Conservation (phyloP, 2,113 vertebrate genomes). For the Gymnorhina tibicen region DNA sequence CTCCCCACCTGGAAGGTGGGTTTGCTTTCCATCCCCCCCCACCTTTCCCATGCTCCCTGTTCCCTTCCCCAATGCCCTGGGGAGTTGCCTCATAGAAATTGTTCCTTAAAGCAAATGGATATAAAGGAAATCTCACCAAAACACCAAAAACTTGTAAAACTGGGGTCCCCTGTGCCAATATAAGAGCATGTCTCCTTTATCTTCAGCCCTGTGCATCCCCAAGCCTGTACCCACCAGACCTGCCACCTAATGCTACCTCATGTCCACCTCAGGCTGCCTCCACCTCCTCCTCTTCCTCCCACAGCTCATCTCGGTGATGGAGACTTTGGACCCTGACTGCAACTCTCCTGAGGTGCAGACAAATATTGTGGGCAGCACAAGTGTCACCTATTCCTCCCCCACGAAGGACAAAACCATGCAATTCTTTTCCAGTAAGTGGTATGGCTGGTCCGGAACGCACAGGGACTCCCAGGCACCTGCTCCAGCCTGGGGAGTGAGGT, state of each 20-base stretch:
- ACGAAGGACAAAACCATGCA: neutral
- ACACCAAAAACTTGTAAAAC: neutral
- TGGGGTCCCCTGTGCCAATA: neutral
- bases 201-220: neutral
- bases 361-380: neutral
- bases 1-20: neutral
- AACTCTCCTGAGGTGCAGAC: neutral
- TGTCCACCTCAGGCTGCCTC: neutral
- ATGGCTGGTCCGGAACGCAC: neutral
- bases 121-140: neutral
- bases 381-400: neutral
- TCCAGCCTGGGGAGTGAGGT: neutral
- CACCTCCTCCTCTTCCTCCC: neutral
- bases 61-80: neutral
- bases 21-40: neutral
- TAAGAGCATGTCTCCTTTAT: neutral
- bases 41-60: neutral
- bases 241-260: neutral
- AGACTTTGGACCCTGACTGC: neutral
- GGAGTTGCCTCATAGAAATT: neutral
- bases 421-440: neutral
- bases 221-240: neutral
- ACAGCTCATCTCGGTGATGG: neutral
- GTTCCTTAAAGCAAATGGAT: neutral
- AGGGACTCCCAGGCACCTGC: neutral